Evolutionary conservation across 2,797 vertebrate genomes (phyloP).

Genomic region (Oophaga sylvatica): DNA sequence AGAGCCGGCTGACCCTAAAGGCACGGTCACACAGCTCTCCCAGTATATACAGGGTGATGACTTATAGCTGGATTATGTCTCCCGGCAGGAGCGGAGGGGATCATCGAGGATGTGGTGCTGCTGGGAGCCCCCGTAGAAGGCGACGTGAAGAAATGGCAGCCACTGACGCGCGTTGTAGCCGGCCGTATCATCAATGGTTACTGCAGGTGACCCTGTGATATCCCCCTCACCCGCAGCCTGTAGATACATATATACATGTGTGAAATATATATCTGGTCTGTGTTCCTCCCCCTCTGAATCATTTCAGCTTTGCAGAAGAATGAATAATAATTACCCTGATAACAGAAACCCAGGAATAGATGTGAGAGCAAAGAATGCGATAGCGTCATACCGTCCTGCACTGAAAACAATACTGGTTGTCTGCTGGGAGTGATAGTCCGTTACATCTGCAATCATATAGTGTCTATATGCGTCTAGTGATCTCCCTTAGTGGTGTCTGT

Average conservation of each 20-base stretch:
- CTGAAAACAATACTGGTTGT: background rate
- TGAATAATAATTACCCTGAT: slow-evolving; percentile 28
- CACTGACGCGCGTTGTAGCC: slow-evolving; percentile 84
- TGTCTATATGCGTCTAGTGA: no score
- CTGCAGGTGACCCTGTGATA: slow-evolving; percentile 80
- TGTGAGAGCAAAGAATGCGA: background rate
- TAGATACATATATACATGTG: background rate
- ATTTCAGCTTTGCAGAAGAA: slow-evolving; percentile 1
- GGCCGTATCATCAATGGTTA: slow-evolving; percentile 95
- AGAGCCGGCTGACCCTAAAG: background rate
- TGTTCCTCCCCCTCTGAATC: background rate
- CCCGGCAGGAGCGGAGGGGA: slow-evolving; percentile 72
- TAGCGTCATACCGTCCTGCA: background rate
- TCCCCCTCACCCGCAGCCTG: background rate
- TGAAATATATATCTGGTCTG: background rate
- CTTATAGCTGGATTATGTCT: background rate
- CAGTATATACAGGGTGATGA: background rate
- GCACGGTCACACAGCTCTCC: background rate
- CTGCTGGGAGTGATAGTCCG: background rate
- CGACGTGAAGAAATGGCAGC: slow-evolving; percentile 87
- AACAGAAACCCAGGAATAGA: slow-evolving; percentile 19
- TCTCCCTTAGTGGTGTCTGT: no score
- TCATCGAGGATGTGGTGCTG: slow-evolving; percentile 90
- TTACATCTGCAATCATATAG: background rate
- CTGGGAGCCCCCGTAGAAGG: slow-evolving; percentile 94